Evolutionary conservation across 1,140 invertebrate species (phyloP).

Genomic region (Pseudoatta argentina): DNA sequence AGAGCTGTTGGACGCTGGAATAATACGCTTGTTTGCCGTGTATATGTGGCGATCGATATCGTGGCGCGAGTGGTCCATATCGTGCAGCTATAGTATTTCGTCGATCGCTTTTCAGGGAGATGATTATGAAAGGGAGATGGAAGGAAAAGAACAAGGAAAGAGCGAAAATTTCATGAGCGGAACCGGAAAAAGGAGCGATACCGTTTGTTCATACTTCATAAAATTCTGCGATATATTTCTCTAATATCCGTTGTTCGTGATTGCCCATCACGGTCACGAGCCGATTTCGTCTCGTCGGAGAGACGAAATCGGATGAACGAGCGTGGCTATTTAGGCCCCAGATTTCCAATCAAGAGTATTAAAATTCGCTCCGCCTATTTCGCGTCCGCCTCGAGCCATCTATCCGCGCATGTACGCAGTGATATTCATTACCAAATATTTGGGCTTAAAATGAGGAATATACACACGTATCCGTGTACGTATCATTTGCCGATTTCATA

Average conservation of each 20-base stretch:
- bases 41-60: conserved; percentile 46
- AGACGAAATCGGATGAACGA: conserved; percentile 65
- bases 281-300: conserved; percentile 70
- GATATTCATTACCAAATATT: conserved; percentile 84
- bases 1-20: conserved; percentile 28
- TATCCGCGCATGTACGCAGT: conserved; percentile 35
- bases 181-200: neutral
- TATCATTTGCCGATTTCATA: conserved; percentile 31
- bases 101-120: neutral
- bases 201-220: conserved; percentile 14
- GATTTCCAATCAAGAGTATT: conserved; percentile 84
- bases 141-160: neutral
- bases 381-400: neutral
- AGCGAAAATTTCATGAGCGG: neutral
- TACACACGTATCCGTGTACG: conserved; percentile 22
- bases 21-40: conserved; percentile 33
- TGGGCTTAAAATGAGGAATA: conserved; percentile 75
- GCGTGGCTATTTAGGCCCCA: conserved; percentile 74
- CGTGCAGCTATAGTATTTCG: neutral
- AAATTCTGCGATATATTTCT: conserved; percentile 59
- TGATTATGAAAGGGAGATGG: neutral
- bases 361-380: conserved; percentile 74
- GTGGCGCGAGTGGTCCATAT: conserved; percentile 30
- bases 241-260: conserved; percentile 60
- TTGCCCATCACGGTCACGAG: conserved; percentile 53